phyloP scores from a whole-genome alignment of 2,113 vertebrate species.

The Callionymus lyra region DNA sequence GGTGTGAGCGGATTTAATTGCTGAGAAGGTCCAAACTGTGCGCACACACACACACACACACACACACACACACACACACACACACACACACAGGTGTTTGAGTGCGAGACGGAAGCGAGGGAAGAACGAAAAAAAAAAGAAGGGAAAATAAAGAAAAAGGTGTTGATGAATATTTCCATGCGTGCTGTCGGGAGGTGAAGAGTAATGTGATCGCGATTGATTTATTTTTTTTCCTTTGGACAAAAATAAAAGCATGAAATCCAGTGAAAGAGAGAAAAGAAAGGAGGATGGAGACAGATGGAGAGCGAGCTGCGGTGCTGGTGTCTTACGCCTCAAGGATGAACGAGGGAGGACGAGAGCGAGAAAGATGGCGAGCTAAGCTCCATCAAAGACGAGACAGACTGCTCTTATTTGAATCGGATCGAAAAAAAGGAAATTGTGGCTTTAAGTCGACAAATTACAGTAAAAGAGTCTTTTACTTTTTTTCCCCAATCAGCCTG shows the following conservation, averaged over 20 bases:
- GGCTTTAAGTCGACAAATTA: neutral
- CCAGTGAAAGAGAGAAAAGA: no score
- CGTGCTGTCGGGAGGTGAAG: neutral
- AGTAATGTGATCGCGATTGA: neutral
- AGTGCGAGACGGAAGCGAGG: no score
- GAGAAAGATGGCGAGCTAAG: constrained; percentile 7
- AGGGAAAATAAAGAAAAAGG: no score
- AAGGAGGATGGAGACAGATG: neutral
- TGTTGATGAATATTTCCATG: neutral
- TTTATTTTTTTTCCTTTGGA: no score
- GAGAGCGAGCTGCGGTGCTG: neutral
- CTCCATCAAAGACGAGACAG: constrained; percentile 30
- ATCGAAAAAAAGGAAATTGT: neutral
- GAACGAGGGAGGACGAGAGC: neutral
- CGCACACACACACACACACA: no score
- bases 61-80: no score
- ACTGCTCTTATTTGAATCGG: constrained; percentile 28
- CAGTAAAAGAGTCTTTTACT: no score
- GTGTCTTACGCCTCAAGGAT: no score
- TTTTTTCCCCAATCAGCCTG: no score
- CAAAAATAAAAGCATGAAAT: no score
- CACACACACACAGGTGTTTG: no score
- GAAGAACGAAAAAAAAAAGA: no score
- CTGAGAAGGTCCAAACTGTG: constrained; percentile 10
- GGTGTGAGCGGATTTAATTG: constrained; percentile 45